Conservation (phyloP, 2,113 vertebrate species). For the Electrona antarctica region DNA sequence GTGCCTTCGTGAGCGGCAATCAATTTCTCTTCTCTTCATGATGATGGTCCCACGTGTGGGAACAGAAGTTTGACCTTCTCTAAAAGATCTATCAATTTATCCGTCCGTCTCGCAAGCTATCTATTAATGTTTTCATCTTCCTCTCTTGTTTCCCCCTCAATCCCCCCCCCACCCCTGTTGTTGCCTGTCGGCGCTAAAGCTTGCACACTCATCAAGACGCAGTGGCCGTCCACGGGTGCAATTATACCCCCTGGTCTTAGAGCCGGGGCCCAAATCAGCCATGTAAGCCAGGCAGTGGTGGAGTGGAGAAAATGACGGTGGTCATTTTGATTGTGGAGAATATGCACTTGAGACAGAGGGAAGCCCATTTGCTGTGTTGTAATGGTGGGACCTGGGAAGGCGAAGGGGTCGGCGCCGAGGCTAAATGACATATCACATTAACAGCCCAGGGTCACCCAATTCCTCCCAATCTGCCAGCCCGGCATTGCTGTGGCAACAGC, state of each 20-base stretch:
- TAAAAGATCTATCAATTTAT: conserved; percentile 85
- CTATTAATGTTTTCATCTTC: conserved; percentile 84
- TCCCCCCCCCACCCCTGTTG: conserved; percentile 43
- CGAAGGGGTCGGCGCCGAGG: conserved; percentile 64
- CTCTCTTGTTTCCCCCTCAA: conserved; percentile 51
- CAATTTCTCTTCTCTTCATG: conserved; percentile 85
- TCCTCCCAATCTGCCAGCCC: conserved; percentile 52
- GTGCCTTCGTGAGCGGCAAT: conserved; percentile 82
- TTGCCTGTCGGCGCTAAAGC: conserved; percentile 73
- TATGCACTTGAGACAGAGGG: conserved; percentile 80
- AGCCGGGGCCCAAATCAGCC: conserved; percentile 65
- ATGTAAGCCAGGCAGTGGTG: neutral
- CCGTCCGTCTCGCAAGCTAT: conserved; percentile 80
- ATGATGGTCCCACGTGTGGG: conserved; percentile 78
- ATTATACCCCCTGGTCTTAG: conserved; percentile 74
- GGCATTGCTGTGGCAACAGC: conserved; percentile 49
- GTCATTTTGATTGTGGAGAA: conserved; percentile 77
- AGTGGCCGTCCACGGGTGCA: conserved; percentile 73
- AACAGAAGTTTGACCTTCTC: conserved; percentile 85
- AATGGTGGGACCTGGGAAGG: conserved; percentile 51
- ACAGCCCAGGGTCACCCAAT: conserved; percentile 65
- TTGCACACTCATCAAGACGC: conserved; percentile 78
- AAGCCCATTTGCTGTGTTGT: conserved; percentile 69
- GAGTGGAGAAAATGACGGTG: conserved; percentile 73
- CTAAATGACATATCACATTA: conserved; percentile 76